A percentile compares a stretch with the other conserved stretches of the same genome.
Conservation (phyloP, 2,888 invertebrate species). For the Philereme transversata region DNA sequence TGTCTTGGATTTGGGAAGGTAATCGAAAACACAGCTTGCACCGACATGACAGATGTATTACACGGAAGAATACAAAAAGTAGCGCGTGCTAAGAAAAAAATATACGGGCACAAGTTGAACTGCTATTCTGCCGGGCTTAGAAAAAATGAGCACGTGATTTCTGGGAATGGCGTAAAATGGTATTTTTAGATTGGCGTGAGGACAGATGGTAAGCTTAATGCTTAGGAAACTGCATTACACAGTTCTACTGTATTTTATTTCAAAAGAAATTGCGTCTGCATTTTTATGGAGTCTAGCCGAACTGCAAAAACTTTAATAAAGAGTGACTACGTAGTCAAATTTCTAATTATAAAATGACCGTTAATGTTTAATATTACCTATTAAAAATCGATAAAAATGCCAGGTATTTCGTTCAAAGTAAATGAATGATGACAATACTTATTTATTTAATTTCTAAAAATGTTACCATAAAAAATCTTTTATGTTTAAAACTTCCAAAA, state of each 20-base stretch:
- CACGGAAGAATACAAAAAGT: slow-evolving; percentile 75
- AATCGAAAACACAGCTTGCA: slow-evolving; percentile 76
- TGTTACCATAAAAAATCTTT: no score
- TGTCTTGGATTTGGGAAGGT: slow-evolving; percentile 48
- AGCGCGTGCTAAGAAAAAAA: slow-evolving; percentile 79
- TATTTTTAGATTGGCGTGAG: slow-evolving; percentile 52
- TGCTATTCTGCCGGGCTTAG: slow-evolving; percentile 53
- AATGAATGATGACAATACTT: no score
- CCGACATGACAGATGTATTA: slow-evolving; percentile 78
- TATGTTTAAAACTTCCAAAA: no score
- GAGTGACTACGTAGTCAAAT: no score
- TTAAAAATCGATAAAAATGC: no score
- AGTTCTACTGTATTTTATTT: not conserved
- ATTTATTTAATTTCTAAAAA: no score
- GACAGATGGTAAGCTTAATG: slow-evolving; percentile 22
- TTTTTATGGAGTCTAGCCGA: no score
- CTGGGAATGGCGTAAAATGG: slow-evolving; percentile 63
- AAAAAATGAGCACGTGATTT: slow-evolving; percentile 68
- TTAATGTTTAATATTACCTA: no score
- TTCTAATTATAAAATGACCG: no score
- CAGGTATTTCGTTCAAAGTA: no score
- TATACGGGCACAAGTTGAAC: slow-evolving; percentile 80
- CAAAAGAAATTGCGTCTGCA: not conserved
- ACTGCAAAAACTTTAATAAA: no score
- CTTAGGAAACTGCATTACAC: slow-evolving; percentile 17